A percentile compares a stretch with the other conserved stretches of the same genome.
Evolutionary conservation across 1,140 invertebrate species (phyloP).

Genomic region (Rhagoletis pomonella): DNA sequence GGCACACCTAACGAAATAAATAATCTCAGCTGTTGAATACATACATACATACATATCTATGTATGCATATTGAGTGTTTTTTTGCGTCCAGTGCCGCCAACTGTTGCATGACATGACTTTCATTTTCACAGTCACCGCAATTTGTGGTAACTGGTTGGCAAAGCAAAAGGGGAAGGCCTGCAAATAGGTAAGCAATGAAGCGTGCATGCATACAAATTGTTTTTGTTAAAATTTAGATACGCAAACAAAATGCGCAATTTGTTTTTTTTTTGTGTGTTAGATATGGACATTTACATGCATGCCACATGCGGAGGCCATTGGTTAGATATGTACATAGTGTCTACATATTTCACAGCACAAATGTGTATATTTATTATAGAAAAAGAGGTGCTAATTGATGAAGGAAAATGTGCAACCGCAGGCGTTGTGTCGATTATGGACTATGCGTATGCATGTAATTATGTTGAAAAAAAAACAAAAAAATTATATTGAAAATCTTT

Average conservation of each 20-base stretch:
- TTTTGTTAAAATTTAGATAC: neutral
- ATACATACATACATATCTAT: neutral
- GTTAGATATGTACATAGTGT: neutral
- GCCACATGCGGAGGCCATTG: neutral
- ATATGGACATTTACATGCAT: neutral
- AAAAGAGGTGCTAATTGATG: neutral
- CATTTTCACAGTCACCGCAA: conserved; percentile 19
- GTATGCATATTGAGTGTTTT: conserved; percentile 3
- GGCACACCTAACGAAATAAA: conserved; percentile 24
- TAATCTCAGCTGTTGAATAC: neutral
- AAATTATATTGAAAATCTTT: no score
- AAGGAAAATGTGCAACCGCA: no score
- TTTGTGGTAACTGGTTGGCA: neutral
- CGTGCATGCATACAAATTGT: neutral
- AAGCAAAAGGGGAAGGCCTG: neutral
- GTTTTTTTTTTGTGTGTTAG: neutral
- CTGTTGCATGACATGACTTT: conserved; percentile 31
- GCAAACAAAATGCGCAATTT: neutral
- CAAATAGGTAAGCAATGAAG: neutral
- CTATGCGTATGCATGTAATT: no score
- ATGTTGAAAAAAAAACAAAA: no score
- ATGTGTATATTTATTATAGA: neutral
- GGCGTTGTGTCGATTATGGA: no score
- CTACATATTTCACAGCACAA: no score
- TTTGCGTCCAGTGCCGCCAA: neutral